A percentile compares a stretch with the other conserved stretches of the same genome.
These are phyloP conservation scores for Dendronephthya gigantea DNA, from an alignment of 64 coral and sea anemone genomes.

Conservation along the genomic window DNA sequence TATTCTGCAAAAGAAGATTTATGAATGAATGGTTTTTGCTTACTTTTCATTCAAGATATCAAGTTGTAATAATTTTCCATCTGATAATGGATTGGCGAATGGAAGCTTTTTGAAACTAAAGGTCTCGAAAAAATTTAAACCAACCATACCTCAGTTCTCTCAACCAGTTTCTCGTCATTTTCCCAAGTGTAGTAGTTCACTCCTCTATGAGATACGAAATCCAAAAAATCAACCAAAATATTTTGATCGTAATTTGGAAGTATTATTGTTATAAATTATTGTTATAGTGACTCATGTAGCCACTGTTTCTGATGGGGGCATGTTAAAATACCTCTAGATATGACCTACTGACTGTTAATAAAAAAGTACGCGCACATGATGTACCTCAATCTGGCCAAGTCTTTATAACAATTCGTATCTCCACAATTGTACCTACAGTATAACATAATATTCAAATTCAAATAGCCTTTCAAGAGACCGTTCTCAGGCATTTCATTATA, in stretches of 20 bases:
- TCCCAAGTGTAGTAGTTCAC: conserved; percentile 67
- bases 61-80: background rate
- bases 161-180: conserved; percentile 56
- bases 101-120: background rate
- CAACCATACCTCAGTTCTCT: conserved; percentile 54
- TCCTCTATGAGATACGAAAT: conserved; percentile 22
- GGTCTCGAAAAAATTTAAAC: background rate
- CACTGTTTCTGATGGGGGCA: background rate
- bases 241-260: background rate
- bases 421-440: conserved; percentile 89
- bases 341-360: too few species aligned
- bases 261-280: too few species aligned
- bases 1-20: conserved; percentile 47
- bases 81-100: background rate
- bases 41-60: background rate
- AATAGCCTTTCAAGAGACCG: background rate
- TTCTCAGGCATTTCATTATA: background rate
- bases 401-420: conserved; percentile 68
- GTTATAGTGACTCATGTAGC: too few species aligned
- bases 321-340: too few species aligned
- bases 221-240: background rate
- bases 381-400: conserved; percentile 68
- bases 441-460: background rate
- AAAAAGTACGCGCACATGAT: too few species aligned
- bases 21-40: background rate